These are phyloP conservation scores for Phytoseiulus persimilis DNA, from an alignment of 2,888 invertebrate species.

Conservation along the genomic window DNA sequence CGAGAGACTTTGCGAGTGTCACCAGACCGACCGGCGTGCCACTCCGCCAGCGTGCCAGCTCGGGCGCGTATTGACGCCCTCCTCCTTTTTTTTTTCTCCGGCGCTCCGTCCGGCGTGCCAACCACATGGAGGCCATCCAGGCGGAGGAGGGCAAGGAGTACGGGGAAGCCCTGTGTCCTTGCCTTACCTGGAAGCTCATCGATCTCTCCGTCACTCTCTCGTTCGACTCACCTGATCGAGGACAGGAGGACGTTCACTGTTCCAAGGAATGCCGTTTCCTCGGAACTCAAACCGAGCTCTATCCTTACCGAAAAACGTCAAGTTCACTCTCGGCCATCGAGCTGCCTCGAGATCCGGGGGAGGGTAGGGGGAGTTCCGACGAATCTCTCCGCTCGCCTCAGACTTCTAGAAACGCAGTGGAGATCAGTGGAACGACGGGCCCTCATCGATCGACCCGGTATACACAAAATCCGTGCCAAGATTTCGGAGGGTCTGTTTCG, in stretches of 20 bases:
- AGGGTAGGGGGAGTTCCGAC: neutral
- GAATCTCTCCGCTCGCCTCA: neutral
- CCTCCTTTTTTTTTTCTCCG: neutral
- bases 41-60: neutral
- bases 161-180: slow-evolving; percentile 27
- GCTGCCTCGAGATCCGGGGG: neutral
- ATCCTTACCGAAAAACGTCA: neutral
- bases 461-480: neutral
- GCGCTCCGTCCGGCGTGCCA: slow-evolving; percentile 19
- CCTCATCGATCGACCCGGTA: too few relatives aligned
- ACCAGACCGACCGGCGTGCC: neutral
- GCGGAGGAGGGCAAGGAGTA: neutral
- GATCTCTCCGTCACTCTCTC: slow-evolving; percentile 21
- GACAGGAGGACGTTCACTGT: neutral
- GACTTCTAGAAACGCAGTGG: too few relatives aligned
- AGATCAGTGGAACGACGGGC: too few relatives aligned
- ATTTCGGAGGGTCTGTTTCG: neutral
- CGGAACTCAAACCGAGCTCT: neutral
- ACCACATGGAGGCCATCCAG: slow-evolving; percentile 24
- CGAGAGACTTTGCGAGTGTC: neutral
- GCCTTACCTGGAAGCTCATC: slow-evolving; percentile 35
- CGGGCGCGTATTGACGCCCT: neutral
- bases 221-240: neutral
- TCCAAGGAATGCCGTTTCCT: neutral
- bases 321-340: neutral